phyloP scores from a whole-genome alignment of 2,797 vertebrate species.

The Hyperoplus lanceolatus region DNA sequence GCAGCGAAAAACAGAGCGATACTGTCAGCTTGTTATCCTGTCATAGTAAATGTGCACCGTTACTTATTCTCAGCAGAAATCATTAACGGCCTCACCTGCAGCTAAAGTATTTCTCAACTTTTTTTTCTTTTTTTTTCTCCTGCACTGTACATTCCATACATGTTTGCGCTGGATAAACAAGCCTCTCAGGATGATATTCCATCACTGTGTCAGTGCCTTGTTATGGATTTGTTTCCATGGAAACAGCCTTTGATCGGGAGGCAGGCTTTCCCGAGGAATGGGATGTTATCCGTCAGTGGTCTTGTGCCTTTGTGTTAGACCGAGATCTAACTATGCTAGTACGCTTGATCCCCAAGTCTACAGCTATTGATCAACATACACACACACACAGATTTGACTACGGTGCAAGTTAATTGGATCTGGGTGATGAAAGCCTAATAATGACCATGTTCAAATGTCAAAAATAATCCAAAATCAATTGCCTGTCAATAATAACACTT shows the following conservation, averaged over 20 bases:
- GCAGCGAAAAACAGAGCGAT: slow-evolving; percentile 58
- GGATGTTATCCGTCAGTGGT: slow-evolving; percentile 70
- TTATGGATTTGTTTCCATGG: slow-evolving; percentile 77
- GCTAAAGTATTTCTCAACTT: slow-evolving; percentile 25
- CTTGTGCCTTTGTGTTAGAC: slow-evolving; percentile 58
- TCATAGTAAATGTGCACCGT: slow-evolving; percentile 44
- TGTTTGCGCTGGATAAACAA: slow-evolving; percentile 39
- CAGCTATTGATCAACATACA: slow-evolving; percentile 67
- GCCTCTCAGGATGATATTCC: slow-evolving; percentile 53
- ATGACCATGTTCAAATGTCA: slow-evolving; percentile 56
- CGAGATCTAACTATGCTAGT: slow-evolving; percentile 49
- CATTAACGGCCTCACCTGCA: slow-evolving; percentile 28
- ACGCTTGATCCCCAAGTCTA: slow-evolving; percentile 59
- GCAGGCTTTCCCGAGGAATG: slow-evolving; percentile 62
- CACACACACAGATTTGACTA: slow-evolving; percentile 50
- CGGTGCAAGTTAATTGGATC: slow-evolving; percentile 69
- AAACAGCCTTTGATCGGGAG: slow-evolving; percentile 71
- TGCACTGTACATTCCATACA: slow-evolving; percentile 24
- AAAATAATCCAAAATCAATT: slow-evolving; percentile 37
- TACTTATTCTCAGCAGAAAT: slow-evolving; percentile 38
- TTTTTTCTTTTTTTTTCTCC: slow-evolving; percentile 1
- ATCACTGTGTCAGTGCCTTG: slow-evolving; percentile 57
- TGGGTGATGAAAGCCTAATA: slow-evolving; percentile 59
- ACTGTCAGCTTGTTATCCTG: slow-evolving; percentile 66
- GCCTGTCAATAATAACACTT: slow-evolving; percentile 30